Evolutionary conservation across 1,140 invertebrate species (phyloP).

Genomic region (Trichonephila clavipes): DNA sequence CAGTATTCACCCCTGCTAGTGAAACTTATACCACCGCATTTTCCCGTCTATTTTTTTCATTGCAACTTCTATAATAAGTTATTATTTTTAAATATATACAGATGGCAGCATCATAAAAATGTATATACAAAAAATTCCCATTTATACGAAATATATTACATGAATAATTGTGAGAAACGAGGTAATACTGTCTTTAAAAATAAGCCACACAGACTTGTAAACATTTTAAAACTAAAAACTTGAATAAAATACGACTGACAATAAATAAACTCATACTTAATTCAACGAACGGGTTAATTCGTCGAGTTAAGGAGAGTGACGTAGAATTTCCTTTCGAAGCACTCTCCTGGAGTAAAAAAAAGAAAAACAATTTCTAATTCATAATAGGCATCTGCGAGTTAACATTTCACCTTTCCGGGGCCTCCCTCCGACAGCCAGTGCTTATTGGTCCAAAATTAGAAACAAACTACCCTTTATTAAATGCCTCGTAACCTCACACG

Average conservation of each 20-base stretch:
- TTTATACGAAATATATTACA: too few relatives aligned
- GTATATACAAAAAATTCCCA: too few relatives aligned
- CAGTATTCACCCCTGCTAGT: too few relatives aligned
- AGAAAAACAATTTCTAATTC: conserved; percentile 25
- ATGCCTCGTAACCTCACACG: conserved; percentile 5
- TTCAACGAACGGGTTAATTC: background rate
- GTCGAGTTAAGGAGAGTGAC: background rate
- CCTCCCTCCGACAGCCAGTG: background rate
- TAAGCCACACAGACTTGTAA: too few relatives aligned
- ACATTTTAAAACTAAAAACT: background rate
- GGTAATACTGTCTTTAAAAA: too few relatives aligned
- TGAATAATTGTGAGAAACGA: too few relatives aligned
- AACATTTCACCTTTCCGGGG: background rate
- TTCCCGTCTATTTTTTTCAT: too few relatives aligned
- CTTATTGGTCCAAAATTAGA: background rate
- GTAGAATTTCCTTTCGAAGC: background rate
- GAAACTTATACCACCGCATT: too few relatives aligned
- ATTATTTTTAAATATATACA: too few relatives aligned
- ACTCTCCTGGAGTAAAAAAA: background rate
- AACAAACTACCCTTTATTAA: conserved; percentile 24
- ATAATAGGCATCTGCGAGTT: background rate
- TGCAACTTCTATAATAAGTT: too few relatives aligned
- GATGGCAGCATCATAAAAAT: too few relatives aligned
- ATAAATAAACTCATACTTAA: background rate
- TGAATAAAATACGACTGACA: too few relatives aligned